Conservation (phyloP, 2,888 invertebrate genomes). For the Luperina testacea region DNA sequence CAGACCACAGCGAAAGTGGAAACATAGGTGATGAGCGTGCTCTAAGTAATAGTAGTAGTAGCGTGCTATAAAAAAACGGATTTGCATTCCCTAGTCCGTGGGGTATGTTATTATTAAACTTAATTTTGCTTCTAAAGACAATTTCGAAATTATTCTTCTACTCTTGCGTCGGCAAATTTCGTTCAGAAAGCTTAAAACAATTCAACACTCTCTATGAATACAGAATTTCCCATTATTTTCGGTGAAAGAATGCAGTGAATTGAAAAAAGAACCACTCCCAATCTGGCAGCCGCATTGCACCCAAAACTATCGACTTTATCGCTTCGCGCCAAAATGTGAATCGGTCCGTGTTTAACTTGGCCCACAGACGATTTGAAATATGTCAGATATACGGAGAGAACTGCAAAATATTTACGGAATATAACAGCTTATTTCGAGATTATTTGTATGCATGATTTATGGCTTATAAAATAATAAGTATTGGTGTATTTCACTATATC, state of each 20-base stretch:
- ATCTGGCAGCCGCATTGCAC: slow-evolving; percentile 73
- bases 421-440: slow-evolving; percentile 5
- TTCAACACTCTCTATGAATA: neutral
- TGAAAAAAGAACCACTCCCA: slow-evolving; percentile 53
- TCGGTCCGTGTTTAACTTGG: slow-evolving; percentile 64
- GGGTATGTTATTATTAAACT: neutral
- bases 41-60: no score
- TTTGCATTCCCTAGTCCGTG: no score
- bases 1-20: no score
- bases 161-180: neutral
- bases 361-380: slow-evolving; percentile 48
- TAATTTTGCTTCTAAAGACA: neutral
- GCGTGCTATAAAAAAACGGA: no score
- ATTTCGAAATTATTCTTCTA: neutral
- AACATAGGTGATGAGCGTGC: no score
- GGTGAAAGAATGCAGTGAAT: slow-evolving; percentile 51
- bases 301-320: slow-evolving; percentile 67
- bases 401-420: slow-evolving; percentile 21
- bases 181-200: neutral
- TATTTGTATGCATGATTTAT: slow-evolving; percentile 5
- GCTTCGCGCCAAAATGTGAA: slow-evolving; percentile 66
- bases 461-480: neutral
- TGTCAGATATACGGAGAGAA: slow-evolving; percentile 37
- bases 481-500: neutral
- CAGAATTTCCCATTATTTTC: slow-evolving; percentile 8